phyloP scores from a whole-genome alignment of 2,888 invertebrate genomes.

The Andricus quercusramuli region DNA sequence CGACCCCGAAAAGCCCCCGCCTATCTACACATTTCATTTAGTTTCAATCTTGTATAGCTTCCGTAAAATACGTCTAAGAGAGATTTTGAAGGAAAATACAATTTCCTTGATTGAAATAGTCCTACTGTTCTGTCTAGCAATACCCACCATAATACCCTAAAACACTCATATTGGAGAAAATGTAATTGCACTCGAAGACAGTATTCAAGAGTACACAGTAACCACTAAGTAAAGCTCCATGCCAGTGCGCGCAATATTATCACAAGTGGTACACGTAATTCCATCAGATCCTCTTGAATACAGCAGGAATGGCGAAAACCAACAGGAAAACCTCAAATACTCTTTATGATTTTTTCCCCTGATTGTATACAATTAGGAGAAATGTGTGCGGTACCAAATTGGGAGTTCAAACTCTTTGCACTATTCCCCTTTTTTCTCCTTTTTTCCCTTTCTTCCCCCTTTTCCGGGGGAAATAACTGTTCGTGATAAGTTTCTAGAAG shows the following conservation, averaged over 20 bases:
- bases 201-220: not conserved
- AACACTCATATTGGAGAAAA: constrained; percentile 2
- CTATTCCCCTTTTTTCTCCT: too few relatives aligned
- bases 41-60: not conserved
- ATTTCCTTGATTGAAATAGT: not conserved
- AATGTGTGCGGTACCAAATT: not conserved
- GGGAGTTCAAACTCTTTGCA: too few relatives aligned
- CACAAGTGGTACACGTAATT: constrained; percentile 3
- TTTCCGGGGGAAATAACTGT: too few relatives aligned
- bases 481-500: too few relatives aligned
- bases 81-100: not conserved
- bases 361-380: not conserved
- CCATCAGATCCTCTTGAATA: not conserved
- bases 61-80: not conserved
- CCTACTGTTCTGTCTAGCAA: not conserved
- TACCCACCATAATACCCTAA: constrained; percentile 9
- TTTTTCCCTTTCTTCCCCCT: too few relatives aligned
- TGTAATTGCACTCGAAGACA: constrained; percentile 27
- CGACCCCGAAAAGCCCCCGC: too few relatives aligned
- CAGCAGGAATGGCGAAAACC: not conserved
- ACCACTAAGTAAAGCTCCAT: constrained; percentile 19
- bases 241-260: not conserved
- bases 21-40: not conserved
- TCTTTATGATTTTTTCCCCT: not conserved
- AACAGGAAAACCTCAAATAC: not conserved